These are phyloP conservation scores for Cyphomyrmex costatus DNA, from an alignment of 1,140 invertebrate genomes.

Conservation along the genomic window DNA sequence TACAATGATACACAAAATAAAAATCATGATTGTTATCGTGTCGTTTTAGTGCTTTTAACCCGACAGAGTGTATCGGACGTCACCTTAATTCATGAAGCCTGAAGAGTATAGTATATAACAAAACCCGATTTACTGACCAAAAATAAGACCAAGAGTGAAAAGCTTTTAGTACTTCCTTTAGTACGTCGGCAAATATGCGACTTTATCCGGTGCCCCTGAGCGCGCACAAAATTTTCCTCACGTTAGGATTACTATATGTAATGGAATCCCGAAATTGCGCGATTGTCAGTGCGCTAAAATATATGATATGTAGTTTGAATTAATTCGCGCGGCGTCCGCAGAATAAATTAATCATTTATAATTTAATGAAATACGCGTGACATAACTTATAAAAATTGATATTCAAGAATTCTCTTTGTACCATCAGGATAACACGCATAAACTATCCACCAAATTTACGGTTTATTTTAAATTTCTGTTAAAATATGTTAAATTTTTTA, in stretches of 20 bases:
- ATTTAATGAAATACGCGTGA: slow-evolving; percentile 1
- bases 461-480: neutral
- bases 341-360: slow-evolving; percentile 50
- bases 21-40: neutral
- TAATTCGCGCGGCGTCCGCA: neutral
- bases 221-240: slow-evolving; percentile 60
- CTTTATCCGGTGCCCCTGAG: slow-evolving; percentile 67
- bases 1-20: neutral
- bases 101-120: slow-evolving; percentile 67
- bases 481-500: neutral
- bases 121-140: slow-evolving; percentile 78
- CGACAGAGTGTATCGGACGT: slow-evolving; percentile 7
- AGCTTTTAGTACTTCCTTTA: slow-evolving; percentile 81
- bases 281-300: neutral
- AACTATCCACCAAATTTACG: neutral
- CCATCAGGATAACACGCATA: neutral
- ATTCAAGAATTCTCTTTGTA: slow-evolving; percentile 1
- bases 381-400: neutral
- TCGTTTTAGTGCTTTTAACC: slow-evolving; percentile 27
- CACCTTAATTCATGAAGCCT: slow-evolving; percentile 42
- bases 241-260: slow-evolving; percentile 57
- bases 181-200: slow-evolving; percentile 80
- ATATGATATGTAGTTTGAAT: slow-evolving; percentile 41
- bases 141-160: slow-evolving; percentile 79
- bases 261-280: slow-evolving; percentile 58